Evolutionary conservation across 2,113 vertebrate genomes (phyloP), one percentile per base, ranked within the genome.

Genomic region (Sitta europaea): DNA sequence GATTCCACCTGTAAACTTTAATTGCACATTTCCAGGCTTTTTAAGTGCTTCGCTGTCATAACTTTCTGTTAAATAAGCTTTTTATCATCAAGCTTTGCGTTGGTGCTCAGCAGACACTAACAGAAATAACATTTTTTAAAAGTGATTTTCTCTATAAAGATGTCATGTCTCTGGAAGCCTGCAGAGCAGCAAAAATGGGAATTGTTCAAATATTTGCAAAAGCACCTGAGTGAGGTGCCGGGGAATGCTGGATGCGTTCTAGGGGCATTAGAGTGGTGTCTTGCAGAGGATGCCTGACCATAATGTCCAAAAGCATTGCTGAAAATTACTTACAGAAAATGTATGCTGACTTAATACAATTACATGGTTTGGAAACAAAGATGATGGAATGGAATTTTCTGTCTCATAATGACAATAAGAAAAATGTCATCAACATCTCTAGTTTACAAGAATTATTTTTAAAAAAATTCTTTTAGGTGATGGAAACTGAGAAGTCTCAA

Each of bases 401-500:
- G 24, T 55, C 28, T 5, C 0, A 3, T 55, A 47, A 33, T 36
- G 33, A 87, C 88, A 86, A 15, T 25, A 31, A 59, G 36, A 65
- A 51, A 33, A 71, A 67, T 81, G 72, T 45, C 31, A 28, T 88
- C 50, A 73, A 4, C 14, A 18, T 48, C 6, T 55, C 38, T 70
- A 21, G 11, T 80, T 93, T 88, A 18, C 29, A 54, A 43, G 13
- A 84, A 31, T 76, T 31, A 40, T 59, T 51, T 22, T 3, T 3
- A 6, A 14, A 54, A 54, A 15, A 28, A 19, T 75, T 70, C 23
- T 97, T 97, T 92, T 94, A 99, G 99, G 76, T 98, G 63, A 96
- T 97, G 27, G 98, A 98, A 65, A 81, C 96, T 31, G 98, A 99
- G 42, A 99, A 98, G 43, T 81, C 97, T 82, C 98, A 98, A 81